A percentile compares a stretch with the other conserved stretches of the same genome.
Conservation (phyloP, 2,113 vertebrate species). For the Epinephelus cyanopodus region DNA sequence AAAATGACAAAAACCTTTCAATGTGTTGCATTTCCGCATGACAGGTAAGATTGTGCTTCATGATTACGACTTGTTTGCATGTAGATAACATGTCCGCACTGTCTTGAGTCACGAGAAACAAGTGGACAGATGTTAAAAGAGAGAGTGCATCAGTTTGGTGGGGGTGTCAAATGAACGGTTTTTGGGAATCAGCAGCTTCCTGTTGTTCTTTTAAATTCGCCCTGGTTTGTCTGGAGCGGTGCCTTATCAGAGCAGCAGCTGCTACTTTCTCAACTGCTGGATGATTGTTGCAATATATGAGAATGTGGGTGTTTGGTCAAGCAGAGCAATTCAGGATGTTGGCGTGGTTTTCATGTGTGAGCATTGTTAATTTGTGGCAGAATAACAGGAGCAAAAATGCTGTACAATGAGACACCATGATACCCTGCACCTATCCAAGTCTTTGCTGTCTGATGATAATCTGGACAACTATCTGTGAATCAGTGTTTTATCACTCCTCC, state of each 20-base stretch:
- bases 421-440: neutral
- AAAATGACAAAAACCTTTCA: neutral
- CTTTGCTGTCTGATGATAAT: neutral
- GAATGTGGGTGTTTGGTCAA: neutral
- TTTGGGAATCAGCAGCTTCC: conserved; percentile 9
- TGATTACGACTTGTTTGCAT: neutral
- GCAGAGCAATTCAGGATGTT: too few relatives aligned
- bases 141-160: conserved; percentile 28
- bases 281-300: neutral
- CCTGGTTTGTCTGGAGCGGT: neutral
- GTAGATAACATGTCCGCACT: neutral
- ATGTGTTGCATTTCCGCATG: neutral
- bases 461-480: conserved; percentile 5
- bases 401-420: neutral
- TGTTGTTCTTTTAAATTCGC: neutral
- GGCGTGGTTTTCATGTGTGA: neutral
- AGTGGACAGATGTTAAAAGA: conserved; percentile 1
- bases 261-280: neutral
- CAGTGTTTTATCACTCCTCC: neutral
- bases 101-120: neutral
- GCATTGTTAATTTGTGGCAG: neutral
- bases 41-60: neutral
- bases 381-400: neutral
- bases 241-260: neutral
- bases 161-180: conserved; percentile 2